Evolutionary conservation across 2,888 invertebrate genomes (phyloP), one percentile per base, ranked within the genome.

Genomic region (Lacanobia oleracea): DNA sequence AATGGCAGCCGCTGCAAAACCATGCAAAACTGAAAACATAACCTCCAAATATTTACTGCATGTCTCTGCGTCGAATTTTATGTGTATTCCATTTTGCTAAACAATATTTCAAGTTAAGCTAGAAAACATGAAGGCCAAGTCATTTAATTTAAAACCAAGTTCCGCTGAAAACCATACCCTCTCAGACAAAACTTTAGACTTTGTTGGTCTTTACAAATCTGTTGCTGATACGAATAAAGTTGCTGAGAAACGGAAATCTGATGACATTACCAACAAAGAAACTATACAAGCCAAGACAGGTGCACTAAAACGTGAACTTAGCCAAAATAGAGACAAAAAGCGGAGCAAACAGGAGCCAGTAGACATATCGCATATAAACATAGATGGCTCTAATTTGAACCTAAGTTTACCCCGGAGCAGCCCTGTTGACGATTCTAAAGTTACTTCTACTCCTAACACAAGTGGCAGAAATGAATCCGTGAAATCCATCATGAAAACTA

Each of bases 401-500:
- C 48, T 81, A 27, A 82, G 70, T 68, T 60, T 79, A 12, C 80
- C 76, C 43, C 82, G 67, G 14, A 83, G 77, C 51, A 86, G 86
- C 50, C 76, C 86, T 40, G 33, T 79, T 10, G 86, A 83, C 23
- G 79, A 82, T 33, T 76, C 86, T 1, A 89, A 87, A 74, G 77
- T 86, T 16, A 92, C 91, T 9, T 92, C 93, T 10, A 92, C 92
- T 10, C 91, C 92, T 45, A 85, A 88, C 37, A 61, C 78, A 12
- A 80, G 71, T 64, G 59, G 54, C 14, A 75, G 64, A 72, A 73
- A 21, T 27, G 80, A 84, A 61, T 72, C 85, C 67, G 90, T 93
- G 12, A 94, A 93, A 78, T 92, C 94, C 1, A 93, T 93, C 18
- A 93, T 93, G 88, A 94, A 93, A 81, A 90, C 82, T 27, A 80